phyloP scores from a whole-genome alignment of 2,888 invertebrate genomes.

The Folsomia manolachei region DNA sequence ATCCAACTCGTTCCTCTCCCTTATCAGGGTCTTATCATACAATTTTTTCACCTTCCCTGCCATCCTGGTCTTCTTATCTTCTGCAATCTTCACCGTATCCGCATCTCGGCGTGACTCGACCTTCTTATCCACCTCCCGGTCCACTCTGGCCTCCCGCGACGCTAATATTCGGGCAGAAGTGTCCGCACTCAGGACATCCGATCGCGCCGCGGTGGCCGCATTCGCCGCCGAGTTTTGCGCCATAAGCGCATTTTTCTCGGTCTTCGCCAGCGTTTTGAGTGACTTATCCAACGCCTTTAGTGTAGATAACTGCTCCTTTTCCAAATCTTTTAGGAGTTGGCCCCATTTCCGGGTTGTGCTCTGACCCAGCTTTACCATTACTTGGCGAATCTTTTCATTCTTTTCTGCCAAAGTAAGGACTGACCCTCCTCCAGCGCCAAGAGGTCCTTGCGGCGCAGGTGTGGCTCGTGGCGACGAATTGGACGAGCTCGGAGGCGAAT shows the following conservation, averaged over 20 bases:
- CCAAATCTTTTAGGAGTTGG: slow-evolving; percentile 24
- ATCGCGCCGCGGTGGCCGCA: slow-evolving; percentile 30
- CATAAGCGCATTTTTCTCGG: slow-evolving; percentile 31
- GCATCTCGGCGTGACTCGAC: slow-evolving; percentile 34
- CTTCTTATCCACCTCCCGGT: slow-evolving; percentile 36
- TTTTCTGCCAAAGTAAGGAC: slow-evolving; percentile 25
- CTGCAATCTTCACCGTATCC: slow-evolving; percentile 26
- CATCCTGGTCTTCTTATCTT: slow-evolving; percentile 23
- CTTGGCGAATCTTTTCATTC: slow-evolving; percentile 27
- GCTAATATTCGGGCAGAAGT: slow-evolving; percentile 39
- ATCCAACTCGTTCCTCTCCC: no score
- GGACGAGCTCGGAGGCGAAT: neutral
- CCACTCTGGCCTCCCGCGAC: slow-evolving; percentile 36
- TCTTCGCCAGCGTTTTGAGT: slow-evolving; percentile 27
- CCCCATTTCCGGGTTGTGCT: slow-evolving; percentile 32
- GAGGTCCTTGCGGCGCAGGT: neutral
- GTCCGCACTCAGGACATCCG: slow-evolving; percentile 30
- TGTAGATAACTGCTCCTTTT: slow-evolving; percentile 22
- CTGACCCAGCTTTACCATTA: slow-evolving; percentile 25
- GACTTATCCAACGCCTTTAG: slow-evolving; percentile 23
- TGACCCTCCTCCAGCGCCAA: neutral
- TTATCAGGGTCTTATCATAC: slow-evolving; percentile 36
- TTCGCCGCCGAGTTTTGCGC: slow-evolving; percentile 32
- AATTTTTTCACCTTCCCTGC: slow-evolving; percentile 25
- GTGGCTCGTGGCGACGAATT: neutral